phyloP scores from a whole-genome alignment of 2,888 invertebrate genomes.

The Trimorus sp. region DNA sequence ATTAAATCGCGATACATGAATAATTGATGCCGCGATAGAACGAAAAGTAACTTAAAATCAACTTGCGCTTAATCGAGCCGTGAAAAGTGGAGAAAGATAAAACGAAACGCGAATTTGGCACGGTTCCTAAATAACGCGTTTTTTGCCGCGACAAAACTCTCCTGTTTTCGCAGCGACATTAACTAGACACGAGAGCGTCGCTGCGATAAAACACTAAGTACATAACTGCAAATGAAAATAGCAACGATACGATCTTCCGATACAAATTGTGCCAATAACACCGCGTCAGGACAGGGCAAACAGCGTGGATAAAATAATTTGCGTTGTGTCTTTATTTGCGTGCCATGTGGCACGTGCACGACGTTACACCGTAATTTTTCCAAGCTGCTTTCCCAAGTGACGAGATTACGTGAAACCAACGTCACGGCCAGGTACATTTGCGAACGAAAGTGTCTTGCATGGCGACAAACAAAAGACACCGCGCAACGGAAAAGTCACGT shows the following conservation, averaged over 20 bases:
- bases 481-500: neutral
- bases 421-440: neutral
- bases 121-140: too few species aligned
- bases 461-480: neutral
- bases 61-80: neutral
- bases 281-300: conserved; percentile 4
- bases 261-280: conserved; percentile 17
- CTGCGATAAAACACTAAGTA: neutral
- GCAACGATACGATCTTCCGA: conserved; percentile 4
- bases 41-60: neutral
- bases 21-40: neutral
- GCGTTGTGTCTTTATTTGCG: conserved; percentile 27
- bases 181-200: too few species aligned
- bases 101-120: neutral
- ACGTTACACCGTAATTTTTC: conserved; percentile 9
- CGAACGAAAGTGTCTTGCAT: neutral
- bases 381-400: conserved; percentile 20
- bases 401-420: conserved; percentile 10
- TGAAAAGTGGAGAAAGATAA: neutral
- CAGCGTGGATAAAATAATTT: conserved; percentile 30
- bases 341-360: conserved; percentile 15
- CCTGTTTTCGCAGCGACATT: neutral
- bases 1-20: conserved; percentile 3
- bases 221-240: conserved; percentile 19
- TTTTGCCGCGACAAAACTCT: too few species aligned